A percentile compares a stretch with the other conserved stretches of the same genome.
These are phyloP conservation scores for Nibea coibor DNA, from an alignment of 2,113 vertebrate species.

Conservation along the genomic window DNA sequence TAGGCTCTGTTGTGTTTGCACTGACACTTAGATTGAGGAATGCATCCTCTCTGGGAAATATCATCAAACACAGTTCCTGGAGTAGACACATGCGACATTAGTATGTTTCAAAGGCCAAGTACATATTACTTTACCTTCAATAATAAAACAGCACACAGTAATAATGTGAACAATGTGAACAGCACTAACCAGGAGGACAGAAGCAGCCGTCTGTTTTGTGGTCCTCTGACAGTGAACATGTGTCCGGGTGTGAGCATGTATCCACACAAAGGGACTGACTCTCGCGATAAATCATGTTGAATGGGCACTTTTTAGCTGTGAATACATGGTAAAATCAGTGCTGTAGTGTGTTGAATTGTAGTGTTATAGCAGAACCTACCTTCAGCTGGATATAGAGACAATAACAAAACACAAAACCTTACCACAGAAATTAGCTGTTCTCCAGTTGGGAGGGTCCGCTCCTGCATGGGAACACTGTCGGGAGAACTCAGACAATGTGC, in stretches of 20 bases:
- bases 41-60: slow-evolving; percentile 86
- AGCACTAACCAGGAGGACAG: slow-evolving; percentile 90
- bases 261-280: slow-evolving; percentile 92
- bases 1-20: slow-evolving; percentile 86
- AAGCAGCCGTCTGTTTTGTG: slow-evolving; percentile 96
- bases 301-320: slow-evolving; percentile 89
- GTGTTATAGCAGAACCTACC: no score
- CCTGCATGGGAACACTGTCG: slow-evolving; percentile 94
- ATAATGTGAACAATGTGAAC: not conserved
- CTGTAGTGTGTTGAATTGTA: no score
- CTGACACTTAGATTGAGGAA: slow-evolving; percentile 86
- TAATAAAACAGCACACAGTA: no score
- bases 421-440: slow-evolving; percentile 89
- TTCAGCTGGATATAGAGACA: no score
- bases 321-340: not conserved
- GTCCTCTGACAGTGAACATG: slow-evolving; percentile 91
- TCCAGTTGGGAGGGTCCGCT: slow-evolving; percentile 90
- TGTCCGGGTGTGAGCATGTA: slow-evolving; percentile 88
- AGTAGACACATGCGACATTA: slow-evolving; percentile 1
- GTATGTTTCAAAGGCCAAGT: not conserved
- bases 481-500: slow-evolving; percentile 92
- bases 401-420: slow-evolving; percentile 26
- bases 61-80: slow-evolving; percentile 94
- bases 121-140: no score
- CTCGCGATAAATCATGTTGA: slow-evolving; percentile 93